Conservation (phyloP, 2,888 invertebrate species). For the Rhagonycha fulva region DNA sequence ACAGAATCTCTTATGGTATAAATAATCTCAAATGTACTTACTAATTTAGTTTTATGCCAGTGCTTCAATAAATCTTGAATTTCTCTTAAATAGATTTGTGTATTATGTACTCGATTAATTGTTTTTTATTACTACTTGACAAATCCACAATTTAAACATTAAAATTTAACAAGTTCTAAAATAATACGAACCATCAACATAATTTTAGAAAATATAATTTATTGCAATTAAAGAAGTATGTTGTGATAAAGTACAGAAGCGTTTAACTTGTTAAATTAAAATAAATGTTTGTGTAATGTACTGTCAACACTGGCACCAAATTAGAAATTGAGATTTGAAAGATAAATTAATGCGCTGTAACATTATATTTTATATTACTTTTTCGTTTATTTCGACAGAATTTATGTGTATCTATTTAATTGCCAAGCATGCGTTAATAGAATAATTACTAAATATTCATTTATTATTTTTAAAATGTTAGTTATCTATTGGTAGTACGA, state of each 20-base stretch:
- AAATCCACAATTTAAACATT: background rate
- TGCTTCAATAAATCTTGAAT: too few relatives aligned
- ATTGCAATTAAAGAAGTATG: background rate
- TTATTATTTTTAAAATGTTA: background rate
- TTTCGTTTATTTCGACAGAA: background rate
- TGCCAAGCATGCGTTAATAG: background rate
- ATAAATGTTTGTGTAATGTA: background rate
- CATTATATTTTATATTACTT: slow-evolving; percentile 21
- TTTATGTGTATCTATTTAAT: background rate
- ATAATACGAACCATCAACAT: background rate
- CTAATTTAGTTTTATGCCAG: too few relatives aligned
- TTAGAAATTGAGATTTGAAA: background rate
- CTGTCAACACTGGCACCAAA: background rate
- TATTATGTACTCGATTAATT: too few relatives aligned
- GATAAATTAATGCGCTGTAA: background rate
- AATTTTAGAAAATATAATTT: background rate
- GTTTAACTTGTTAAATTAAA: background rate
- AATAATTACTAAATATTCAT: background rate
- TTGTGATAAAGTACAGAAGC: background rate
- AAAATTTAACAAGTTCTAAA: background rate
- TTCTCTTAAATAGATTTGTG: too few relatives aligned
- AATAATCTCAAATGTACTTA: too few relatives aligned
- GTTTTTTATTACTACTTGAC: too few relatives aligned
- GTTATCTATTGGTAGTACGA: too few relatives aligned
- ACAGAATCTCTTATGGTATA: too few relatives aligned